Conservation (phyloP, 2,888 invertebrate genomes). For the Sinodicranocentrus sp. region DNA sequence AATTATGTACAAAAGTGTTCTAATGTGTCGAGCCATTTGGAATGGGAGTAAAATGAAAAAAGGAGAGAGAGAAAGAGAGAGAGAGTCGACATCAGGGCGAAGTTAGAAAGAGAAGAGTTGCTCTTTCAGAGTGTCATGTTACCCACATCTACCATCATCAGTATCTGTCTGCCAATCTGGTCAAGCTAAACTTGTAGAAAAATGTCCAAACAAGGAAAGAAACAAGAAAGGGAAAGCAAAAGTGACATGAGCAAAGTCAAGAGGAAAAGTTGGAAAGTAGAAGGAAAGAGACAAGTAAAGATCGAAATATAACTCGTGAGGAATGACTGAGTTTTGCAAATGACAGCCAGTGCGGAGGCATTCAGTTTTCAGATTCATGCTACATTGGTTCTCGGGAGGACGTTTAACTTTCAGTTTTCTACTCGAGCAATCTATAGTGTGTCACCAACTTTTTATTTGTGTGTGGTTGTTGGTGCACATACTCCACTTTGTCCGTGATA, state of each 20-base stretch:
- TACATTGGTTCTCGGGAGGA: slow-evolving; percentile 74
- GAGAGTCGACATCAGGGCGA: too few relatives aligned
- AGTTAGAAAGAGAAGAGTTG: too few relatives aligned
- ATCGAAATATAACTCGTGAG: slow-evolving; percentile 76
- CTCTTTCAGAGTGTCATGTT: slow-evolving; percentile 34
- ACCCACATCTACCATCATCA: slow-evolving; percentile 53
- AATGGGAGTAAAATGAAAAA: not conserved
- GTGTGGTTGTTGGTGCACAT: slow-evolving; percentile 1
- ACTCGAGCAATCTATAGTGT: slow-evolving; percentile 59
- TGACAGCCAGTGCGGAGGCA: slow-evolving; percentile 76
- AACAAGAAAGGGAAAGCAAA: slow-evolving; percentile 52
- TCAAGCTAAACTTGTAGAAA: slow-evolving; percentile 44
- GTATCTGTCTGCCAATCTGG: slow-evolving; percentile 55
- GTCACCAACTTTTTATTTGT: slow-evolving; percentile 68
- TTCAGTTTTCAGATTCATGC: slow-evolving; percentile 75
- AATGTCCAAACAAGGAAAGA: slow-evolving; percentile 39
- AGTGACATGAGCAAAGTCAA: slow-evolving; percentile 60
- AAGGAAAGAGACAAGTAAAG: slow-evolving; percentile 71
- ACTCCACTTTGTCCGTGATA: not conserved
- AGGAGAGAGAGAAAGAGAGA: slow-evolving; percentile 4
- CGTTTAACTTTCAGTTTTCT: slow-evolving; percentile 64
- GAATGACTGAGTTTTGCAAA: slow-evolving; percentile 76
- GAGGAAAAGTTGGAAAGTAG: slow-evolving; percentile 56
- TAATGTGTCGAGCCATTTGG: too few relatives aligned
- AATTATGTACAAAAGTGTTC: too few relatives aligned